A percentile compares a stretch with the other conserved stretches of the same genome.
phyloP scores from a whole-genome alignment of 2,888 invertebrate genomes.

The Andrena chrysosceles region DNA sequence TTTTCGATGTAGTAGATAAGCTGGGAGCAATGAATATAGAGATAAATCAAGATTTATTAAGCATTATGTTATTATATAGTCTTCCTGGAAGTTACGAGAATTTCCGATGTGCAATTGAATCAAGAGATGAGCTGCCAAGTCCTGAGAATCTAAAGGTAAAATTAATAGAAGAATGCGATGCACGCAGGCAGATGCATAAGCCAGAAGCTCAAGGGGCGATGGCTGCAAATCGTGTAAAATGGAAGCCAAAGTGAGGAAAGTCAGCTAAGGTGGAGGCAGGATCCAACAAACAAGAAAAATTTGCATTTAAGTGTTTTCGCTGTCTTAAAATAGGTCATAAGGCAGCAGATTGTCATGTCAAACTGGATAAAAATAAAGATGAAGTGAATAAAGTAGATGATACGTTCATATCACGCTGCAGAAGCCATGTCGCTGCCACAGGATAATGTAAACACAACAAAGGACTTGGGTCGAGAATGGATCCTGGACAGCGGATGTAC shows the following conservation, averaged over 20 bases:
- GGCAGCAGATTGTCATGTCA: neutral
- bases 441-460: too few relatives aligned
- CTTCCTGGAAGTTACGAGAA: slow-evolving; percentile 12
- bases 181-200: neutral
- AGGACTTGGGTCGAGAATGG: too few relatives aligned
- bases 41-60: neutral
- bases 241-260: neutral
- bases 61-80: neutral
- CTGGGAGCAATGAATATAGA: neutral
- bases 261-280: neutral
- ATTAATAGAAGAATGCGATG: neutral
- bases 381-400: neutral
- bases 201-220: neutral
- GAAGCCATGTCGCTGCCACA: too few relatives aligned
- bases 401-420: neutral
- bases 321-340: neutral
- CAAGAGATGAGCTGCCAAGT: neutral
- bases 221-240: neutral
- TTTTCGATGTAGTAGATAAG: neutral
- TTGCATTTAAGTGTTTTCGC: neutral
- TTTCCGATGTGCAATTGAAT: slow-evolving; percentile 15
- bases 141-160: slow-evolving; percentile 1
- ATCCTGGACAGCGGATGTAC: slow-evolving; percentile 9
- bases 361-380: neutral
- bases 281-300: neutral